A percentile compares a stretch with the other conserved stretches of the same genome.
Conservation (phyloP, 2,113 vertebrate species). For the Corapipo altera region DNA sequence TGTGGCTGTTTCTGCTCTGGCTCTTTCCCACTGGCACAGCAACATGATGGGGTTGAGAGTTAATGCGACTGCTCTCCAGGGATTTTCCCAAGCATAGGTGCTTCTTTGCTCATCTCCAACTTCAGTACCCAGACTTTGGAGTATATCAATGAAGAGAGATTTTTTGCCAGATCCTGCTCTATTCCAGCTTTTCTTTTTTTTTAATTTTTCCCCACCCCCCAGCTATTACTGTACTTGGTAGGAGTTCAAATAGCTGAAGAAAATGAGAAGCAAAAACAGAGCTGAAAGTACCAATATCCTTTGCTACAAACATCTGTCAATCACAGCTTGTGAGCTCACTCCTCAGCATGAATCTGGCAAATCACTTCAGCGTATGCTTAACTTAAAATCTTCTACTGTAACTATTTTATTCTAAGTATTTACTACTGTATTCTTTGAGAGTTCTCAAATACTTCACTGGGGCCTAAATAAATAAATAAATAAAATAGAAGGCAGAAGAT, state of each 20-base stretch:
- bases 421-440: background rate
- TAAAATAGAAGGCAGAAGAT: background rate
- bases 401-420: background rate
- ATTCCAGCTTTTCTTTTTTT: background rate
- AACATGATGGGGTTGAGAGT: background rate
- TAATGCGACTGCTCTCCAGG: background rate
- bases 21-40: background rate
- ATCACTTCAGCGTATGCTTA: background rate
- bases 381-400: background rate
- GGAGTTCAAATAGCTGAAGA: background rate
- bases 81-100: background rate
- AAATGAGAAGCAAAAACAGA: background rate
- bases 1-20: background rate
- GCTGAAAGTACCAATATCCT: background rate
- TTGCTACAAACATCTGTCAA: background rate
- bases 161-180: background rate
- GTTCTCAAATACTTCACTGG: background rate
- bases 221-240: background rate
- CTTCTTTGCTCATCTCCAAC: background rate
- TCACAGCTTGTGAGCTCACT: background rate
- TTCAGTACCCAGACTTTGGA: background rate
- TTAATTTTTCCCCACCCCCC: background rate
- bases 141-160: background rate
- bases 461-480: background rate
- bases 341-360: background rate